These are phyloP conservation scores for Pherbina coryleti DNA, from an alignment of 2,888 invertebrate species.

Conservation along the genomic window DNA sequence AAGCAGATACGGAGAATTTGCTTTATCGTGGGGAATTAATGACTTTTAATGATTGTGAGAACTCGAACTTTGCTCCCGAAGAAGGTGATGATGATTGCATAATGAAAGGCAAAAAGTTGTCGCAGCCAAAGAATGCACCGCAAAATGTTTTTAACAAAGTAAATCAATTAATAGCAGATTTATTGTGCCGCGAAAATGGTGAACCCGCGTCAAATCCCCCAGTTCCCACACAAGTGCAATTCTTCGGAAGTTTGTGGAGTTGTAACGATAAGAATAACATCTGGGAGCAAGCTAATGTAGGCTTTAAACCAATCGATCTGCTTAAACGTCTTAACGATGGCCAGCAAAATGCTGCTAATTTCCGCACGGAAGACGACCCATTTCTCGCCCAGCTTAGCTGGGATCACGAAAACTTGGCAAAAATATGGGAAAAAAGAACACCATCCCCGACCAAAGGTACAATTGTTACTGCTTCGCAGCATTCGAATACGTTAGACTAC, in stretches of 20 bases:
- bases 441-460: conserved; percentile 20
- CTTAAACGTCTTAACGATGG: conserved; percentile 48
- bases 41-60: conserved; percentile 26
- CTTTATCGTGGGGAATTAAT: conserved; percentile 1
- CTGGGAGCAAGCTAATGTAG: conserved; percentile 43
- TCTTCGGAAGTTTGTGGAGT: conserved; percentile 36
- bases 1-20: neutral
- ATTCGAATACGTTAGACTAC: neutral
- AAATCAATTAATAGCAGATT: conserved; percentile 60
- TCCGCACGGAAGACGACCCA: conserved; percentile 9
- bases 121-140: conserved; percentile 29
- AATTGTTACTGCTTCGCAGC: neutral
- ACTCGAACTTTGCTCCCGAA: neutral
- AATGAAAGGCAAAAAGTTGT: conserved; percentile 36
- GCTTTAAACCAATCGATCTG: conserved; percentile 53
- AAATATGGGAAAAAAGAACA: conserved; percentile 57
- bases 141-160: conserved; percentile 57
- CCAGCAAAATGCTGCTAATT: neutral
- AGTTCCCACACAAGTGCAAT: conserved; percentile 25
- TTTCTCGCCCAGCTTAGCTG: conserved; percentile 55
- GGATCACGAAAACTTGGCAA: conserved; percentile 60
- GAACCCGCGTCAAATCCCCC: conserved; percentile 44
- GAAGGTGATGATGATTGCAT: neutral
- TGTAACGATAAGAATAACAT: conserved; percentile 41
- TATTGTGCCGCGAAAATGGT: conserved; percentile 57